These are phyloP conservation scores for Andrena dorsata DNA, from an alignment of 2,888 invertebrate genomes.

Conservation along the genomic window DNA sequence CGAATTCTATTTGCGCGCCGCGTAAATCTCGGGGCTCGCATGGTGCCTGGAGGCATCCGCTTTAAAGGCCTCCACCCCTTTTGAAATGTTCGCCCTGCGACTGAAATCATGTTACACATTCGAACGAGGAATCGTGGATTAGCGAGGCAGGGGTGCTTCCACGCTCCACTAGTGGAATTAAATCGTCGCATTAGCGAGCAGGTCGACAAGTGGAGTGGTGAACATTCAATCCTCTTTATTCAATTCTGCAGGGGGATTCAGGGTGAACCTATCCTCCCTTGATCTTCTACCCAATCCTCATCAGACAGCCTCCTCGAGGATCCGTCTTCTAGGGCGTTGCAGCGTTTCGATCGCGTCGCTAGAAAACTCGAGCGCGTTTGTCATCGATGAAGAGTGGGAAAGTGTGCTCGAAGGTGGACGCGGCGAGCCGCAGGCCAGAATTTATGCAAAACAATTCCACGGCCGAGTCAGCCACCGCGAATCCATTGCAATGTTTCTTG, in stretches of 20 bases:
- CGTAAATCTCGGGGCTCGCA: neutral
- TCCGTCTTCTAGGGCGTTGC: too few species aligned
- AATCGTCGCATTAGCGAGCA: conserved; percentile 29
- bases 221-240: neutral
- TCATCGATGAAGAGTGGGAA: neutral
- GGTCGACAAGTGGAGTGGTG: neutral
- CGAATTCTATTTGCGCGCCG: neutral
- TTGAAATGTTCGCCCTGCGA: conserved; percentile 8
- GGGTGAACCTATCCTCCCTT: neutral
- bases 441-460: conserved; percentile 68
- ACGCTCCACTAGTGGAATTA: conserved; percentile 15
- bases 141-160: neutral
- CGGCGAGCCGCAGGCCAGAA: conserved; percentile 39
- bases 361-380: neutral
- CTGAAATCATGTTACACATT: conserved; percentile 20
- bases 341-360: neutral
- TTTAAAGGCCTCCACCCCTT: conserved; percentile 25
- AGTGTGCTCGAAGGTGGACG: neutral
- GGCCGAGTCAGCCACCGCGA: conserved; percentile 39
- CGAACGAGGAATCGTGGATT: conserved; percentile 1
- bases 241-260: neutral
- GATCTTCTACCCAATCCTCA: neutral
- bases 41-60: neutral
- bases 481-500: conserved; percentile 69
- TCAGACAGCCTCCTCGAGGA: neutral